Percentiles rank a stretch among this genome's conserved stretches.
Conservation (phyloP, 2,888 invertebrate species). For the Margaritifera margaritifera region DNA sequence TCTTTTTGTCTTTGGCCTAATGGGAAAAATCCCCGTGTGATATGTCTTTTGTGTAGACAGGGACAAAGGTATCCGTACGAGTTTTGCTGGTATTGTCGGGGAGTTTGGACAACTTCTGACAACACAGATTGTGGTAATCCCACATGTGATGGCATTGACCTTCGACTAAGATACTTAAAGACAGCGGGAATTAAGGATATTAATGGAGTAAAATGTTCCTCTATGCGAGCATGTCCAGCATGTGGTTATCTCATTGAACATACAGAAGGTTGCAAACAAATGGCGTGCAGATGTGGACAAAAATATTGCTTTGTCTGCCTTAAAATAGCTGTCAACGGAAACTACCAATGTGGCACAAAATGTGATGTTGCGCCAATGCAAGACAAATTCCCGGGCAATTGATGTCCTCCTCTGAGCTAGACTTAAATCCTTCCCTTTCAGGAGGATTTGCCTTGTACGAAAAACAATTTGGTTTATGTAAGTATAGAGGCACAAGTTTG, state of each 20-base stretch:
- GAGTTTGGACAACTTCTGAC: slow-evolving; percentile 21
- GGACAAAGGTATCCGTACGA: slow-evolving; percentile 22
- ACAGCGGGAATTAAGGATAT: slow-evolving; percentile 29
- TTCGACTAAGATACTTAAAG: slow-evolving; percentile 29
- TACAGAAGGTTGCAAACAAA: slow-evolving; percentile 41
- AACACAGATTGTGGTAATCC: slow-evolving; percentile 35
- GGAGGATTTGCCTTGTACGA: too few relatives aligned
- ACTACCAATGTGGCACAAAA: slow-evolving; percentile 30
- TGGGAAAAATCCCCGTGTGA: slow-evolving; percentile 26
- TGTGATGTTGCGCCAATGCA: slow-evolving; percentile 34
- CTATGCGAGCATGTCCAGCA: slow-evolving; percentile 42
- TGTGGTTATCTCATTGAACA: slow-evolving; percentile 47
- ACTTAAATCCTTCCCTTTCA: too few relatives aligned
- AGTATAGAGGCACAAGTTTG: too few relatives aligned
- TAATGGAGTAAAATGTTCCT: slow-evolving; percentile 37
- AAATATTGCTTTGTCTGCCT: slow-evolving; percentile 49
- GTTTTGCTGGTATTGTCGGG: slow-evolving; percentile 45
- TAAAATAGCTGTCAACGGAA: slow-evolving; percentile 23
- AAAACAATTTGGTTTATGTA: too few relatives aligned
- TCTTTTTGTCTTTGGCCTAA: slow-evolving; percentile 27
- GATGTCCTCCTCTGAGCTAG: too few relatives aligned
- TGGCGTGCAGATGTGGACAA: slow-evolving; percentile 43
- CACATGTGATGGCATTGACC: slow-evolving; percentile 37
- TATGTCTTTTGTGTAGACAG: slow-evolving; percentile 37
- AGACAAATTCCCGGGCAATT: slow-evolving; percentile 14